Conservation (phyloP, 2,888 invertebrate genomes). For the Cotesia congregata region DNA sequence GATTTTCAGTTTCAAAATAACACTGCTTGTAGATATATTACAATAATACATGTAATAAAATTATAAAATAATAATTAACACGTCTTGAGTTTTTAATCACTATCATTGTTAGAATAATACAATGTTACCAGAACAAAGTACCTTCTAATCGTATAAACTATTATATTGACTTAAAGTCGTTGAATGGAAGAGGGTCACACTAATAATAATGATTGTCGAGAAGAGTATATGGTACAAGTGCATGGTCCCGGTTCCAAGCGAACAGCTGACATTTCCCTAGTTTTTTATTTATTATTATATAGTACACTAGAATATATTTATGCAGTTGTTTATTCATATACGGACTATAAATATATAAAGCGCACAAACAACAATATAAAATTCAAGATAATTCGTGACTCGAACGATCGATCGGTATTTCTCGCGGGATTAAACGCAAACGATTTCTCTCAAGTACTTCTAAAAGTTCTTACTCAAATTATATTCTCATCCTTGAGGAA, state of each 20-base stretch:
- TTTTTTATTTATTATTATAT: background rate
- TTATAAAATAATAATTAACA: background rate
- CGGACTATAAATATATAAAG: background rate
- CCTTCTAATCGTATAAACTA: background rate
- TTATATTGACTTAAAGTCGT: background rate
- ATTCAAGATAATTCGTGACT: constrained; percentile 8
- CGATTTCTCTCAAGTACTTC: constrained; percentile 2
- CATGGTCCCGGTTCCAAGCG: constrained; percentile 14
- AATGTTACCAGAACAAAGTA: background rate
- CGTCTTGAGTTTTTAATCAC: background rate
- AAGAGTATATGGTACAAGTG: constrained; percentile 21
- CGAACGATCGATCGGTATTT: background rate
- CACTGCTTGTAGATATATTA: background rate
- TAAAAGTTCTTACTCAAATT: background rate
- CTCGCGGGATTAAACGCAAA: background rate
- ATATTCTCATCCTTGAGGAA: constrained; percentile 8
- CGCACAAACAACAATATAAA: background rate
- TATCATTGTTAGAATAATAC: background rate
- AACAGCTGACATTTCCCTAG: constrained; percentile 24
- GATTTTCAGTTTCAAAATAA: background rate
- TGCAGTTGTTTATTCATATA: background rate
- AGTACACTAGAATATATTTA: background rate
- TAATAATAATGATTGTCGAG: constrained; percentile 23
- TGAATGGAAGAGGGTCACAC: background rate
- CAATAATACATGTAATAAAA: background rate